These are phyloP conservation scores for Mustelus asterias DNA, from an alignment of 2,113 vertebrate species.

Conservation along the genomic window DNA sequence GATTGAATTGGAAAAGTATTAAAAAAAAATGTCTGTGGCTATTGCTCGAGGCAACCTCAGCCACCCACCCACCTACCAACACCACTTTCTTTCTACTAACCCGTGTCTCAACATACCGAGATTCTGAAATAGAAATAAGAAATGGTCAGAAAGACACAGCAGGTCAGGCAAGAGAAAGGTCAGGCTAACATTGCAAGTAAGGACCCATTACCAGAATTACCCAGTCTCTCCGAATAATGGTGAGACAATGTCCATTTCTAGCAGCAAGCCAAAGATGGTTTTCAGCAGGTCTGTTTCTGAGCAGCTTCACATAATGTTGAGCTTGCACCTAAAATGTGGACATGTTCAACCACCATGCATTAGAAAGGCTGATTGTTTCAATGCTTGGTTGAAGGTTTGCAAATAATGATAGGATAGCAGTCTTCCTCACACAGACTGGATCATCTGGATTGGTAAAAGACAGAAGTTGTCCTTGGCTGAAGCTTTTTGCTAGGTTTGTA, in stretches of 20 bases:
- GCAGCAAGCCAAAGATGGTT: neutral
- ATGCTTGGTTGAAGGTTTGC: neutral
- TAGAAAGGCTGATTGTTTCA: neutral
- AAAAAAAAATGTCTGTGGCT: neutral
- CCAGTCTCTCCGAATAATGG: neutral
- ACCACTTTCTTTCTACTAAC: neutral
- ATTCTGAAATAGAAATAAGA: neutral
- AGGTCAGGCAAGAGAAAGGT: neutral
- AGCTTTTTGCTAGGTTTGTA: neutral
- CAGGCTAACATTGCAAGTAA: neutral
- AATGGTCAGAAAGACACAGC: neutral
- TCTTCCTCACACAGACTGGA: neutral
- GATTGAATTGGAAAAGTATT: too few species aligned
- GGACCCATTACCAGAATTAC: neutral
- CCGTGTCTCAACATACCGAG: neutral
- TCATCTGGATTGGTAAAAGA: neutral
- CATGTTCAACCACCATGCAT: neutral
- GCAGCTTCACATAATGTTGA: neutral
- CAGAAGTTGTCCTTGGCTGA: neutral
- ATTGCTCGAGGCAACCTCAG: neutral
- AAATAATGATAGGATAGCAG: neutral
- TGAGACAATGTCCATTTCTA: too few species aligned
- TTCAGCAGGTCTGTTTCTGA: neutral
- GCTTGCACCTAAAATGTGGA: neutral
- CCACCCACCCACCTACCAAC: neutral